Evolutionary conservation across 2,888 invertebrate genomes (phyloP), one percentile per base, ranked within the genome.

Genomic region (Herminia tarsipennalis): DNA sequence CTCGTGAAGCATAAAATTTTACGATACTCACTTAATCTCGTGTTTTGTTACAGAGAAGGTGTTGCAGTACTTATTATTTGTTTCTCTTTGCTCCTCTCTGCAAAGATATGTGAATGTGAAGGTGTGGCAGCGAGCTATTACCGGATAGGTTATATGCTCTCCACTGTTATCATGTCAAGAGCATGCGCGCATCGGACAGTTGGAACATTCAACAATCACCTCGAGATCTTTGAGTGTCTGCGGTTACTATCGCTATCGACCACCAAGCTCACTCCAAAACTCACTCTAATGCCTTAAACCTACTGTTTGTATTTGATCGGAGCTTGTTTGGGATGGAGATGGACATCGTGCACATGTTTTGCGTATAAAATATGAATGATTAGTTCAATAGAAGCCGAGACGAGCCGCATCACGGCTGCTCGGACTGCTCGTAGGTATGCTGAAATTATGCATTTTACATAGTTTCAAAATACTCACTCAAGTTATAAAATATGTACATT

Each of bases 341-440:
- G 5, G 10, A 6, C 61, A 64, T 60, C 56, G 57, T 70, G 70
- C 77, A 78, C 75, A 78, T 81, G 80, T 80, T 78, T 72, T 69
- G 67, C 70, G 66, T 73, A 75, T 76, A 80, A 78, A 80, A 83
- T 81, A 78, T 79, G 78, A 76, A 76, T 76, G 66, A 69, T 73
- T 78, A 73, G 77, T 78, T 73, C 66, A 76, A 73, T 78, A 68
- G 73, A 53, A 59, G 59, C 41, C 40, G 20, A 5, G 22, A 10
- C 39, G 22, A n/a, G 24, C 9, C 40, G 25, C 36, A 8, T 21
- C 37, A 28, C 37, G 28, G 21, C 28, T 28, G 13, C n/a, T n/a
- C n/a, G n/a, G n/a, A n/a, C n/a, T n/a, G n/a, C n/a, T n/a, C n/a
- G n/a, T n/a, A n/a, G n/a, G n/a, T n/a, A n/a, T n/a, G n/a, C n/a